Evolutionary conservation across 2,113 vertebrate species (phyloP), one percentile per base, ranked within the genome.

Genomic region (Thymallus thymallus): DNA sequence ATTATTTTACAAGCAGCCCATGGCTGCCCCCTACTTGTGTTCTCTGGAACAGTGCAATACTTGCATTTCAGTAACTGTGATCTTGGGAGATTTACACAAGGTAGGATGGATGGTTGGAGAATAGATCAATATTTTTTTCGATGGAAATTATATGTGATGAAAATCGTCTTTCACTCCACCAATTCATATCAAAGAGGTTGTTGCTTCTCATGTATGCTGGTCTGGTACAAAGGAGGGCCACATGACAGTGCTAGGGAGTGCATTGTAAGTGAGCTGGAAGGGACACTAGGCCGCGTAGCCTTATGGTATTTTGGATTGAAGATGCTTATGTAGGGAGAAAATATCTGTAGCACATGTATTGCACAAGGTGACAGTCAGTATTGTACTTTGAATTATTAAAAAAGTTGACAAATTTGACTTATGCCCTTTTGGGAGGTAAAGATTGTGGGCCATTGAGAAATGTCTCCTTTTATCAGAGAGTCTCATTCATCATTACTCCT

Each of bases 21-120:
- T 93, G 94, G 88, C 95, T 97, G 96, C 97, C 92, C 96, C 94
- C 96, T 94, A 92, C 94, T 96, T 96, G 96, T 91, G 93, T 86
- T 80, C 77, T 69, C 56, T 26, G 65, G 69, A 61, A 72, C 29
- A 58, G 29, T 70, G 26, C 23, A 70, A 70, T 26, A 6, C 0
- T 16, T 16, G n/a, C 4, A 13, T 9, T 7, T 26, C 26, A 26
- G 26, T 41, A 41, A 9, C 7, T 1, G 56, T 60, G n/a, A 60
- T 60, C 18, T 22, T 60, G 5, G 56, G 56, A 23, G 20, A 60
- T 60, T 41, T 41, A 41, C 35, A 41, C 35, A 41, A 41, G 56
- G 56, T 60, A 60, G 56, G 56, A 10, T 2, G n/a, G 18, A 3
- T 60, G 16, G n/a, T 16, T 22, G 14, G 4, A 60, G n/a, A 60